phyloP scores from a whole-genome alignment of 2,113 vertebrate species.

The Serilophus lunatus region DNA sequence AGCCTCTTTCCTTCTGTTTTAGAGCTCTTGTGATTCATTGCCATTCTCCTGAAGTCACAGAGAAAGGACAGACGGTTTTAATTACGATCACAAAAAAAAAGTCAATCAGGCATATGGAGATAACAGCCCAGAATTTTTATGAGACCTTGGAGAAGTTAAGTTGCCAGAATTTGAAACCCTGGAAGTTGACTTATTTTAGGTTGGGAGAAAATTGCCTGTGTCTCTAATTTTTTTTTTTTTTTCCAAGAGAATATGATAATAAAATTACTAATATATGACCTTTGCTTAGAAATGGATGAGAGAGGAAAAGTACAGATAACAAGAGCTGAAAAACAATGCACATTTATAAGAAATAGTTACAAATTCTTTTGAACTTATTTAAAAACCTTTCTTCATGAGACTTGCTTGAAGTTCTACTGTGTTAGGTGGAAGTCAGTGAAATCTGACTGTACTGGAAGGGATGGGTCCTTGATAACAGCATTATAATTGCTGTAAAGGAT shows the following conservation, averaged over 20 bases:
- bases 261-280: background rate
- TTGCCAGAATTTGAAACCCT: constrained; percentile 44
- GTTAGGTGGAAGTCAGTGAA: background rate
- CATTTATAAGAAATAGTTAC: background rate
- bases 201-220: background rate
- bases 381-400: background rate
- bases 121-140: constrained; percentile 62
- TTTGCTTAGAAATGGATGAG: background rate
- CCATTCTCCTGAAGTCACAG: constrained; percentile 60
- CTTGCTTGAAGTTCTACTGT: background rate
- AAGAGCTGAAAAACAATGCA: background rate
- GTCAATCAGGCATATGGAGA: constrained; percentile 53
- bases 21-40: constrained; percentile 58
- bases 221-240: background rate
- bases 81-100: constrained; percentile 47
- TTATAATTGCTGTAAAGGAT: background rate
- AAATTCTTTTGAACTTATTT: background rate
- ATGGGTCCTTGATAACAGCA: background rate
- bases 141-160: constrained; percentile 49
- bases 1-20: constrained; percentile 29
- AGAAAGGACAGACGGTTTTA: constrained; percentile 61
- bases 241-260: background rate
- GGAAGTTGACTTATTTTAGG: constrained; percentile 23
- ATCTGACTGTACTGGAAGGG: background rate
- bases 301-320: background rate